Evolutionary conservation across 2,797 vertebrate genomes (phyloP), one percentile per base, ranked within the genome.

Genomic region (Odontamblyopus rebecca): DNA sequence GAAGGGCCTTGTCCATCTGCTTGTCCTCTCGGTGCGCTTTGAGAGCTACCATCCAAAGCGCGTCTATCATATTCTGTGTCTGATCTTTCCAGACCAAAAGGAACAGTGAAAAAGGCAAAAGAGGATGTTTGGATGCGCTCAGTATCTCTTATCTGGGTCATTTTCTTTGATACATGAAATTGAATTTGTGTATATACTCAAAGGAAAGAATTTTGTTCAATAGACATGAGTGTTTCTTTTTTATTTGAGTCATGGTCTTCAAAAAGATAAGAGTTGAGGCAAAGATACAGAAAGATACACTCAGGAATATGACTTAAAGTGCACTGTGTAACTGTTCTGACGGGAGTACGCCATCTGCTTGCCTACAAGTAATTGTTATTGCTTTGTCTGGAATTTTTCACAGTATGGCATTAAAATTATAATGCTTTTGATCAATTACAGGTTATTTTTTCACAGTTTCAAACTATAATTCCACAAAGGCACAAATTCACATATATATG

Each of bases 1-100:
- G 68, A 74, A 75, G 76, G 75, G 48, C 44, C 75, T 76, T 59
- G 71, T 82, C 82, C 75, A 74, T 82, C 71, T 83, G 79, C 78
- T 80, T 76, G 73, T 76, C 76, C 85, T 69, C 11, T 64, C 5
- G 19, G 72, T 64, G 41, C 57, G 64, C 65, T 79, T 74, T 80
- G 65, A 85, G 78, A 70, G 71, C 75, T 56, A 64, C 71, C 44
- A 76, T 72, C 76, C 68, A 64, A 78, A 68, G 16, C 68, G 83
- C 57, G 78, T 75, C 80, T 69, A 77, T 81, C 82, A 78, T 80
- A 75, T 80, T 74, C 75, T 70, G 35, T 62, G 64, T 79, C 74
- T 74, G 74, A 86, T 85, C 68, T 0, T 1, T 13, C 66, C 75
- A 32, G 72, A 81, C 77, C 67, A 73, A 59, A 75, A 79, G 72